phyloP scores from a whole-genome alignment of 2,888 invertebrate species.

The Caenorhabditis zanzibari region DNA sequence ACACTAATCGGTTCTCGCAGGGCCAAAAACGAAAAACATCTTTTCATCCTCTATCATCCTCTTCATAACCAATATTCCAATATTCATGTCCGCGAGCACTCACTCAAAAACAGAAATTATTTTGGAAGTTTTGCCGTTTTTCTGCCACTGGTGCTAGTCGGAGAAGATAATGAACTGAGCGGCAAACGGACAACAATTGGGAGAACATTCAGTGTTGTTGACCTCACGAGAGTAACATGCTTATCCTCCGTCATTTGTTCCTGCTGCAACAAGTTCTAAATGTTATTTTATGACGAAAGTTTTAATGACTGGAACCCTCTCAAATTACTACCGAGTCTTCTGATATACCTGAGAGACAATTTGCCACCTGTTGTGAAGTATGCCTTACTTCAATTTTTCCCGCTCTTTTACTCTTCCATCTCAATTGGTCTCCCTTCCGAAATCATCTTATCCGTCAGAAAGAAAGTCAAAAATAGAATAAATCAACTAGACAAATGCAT shows the following conservation, averaged over 20 bases:
- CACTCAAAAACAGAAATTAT: constrained; percentile 52
- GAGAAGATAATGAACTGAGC: constrained; percentile 41
- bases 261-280: constrained; percentile 18
- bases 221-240: constrained; percentile 42
- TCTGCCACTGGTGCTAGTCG: neutral
- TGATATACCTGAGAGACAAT: constrained; percentile 47
- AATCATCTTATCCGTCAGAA: constrained; percentile 27
- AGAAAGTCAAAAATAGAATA: constrained; percentile 43
- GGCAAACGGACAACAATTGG: constrained; percentile 22
- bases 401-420: constrained; percentile 14
- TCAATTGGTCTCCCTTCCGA: constrained; percentile 12
- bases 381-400: constrained; percentile 17
- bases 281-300: constrained; percentile 30
- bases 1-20: constrained; percentile 55
- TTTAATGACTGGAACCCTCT: constrained; percentile 40
- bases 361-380: constrained; percentile 57
- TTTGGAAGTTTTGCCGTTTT: constrained; percentile 24
- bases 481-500: constrained; percentile 49
- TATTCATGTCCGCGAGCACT: constrained; percentile 4
- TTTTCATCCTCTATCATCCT: constrained; percentile 32
- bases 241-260: constrained; percentile 29
- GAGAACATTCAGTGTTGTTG: constrained; percentile 23
- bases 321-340: constrained; percentile 14
- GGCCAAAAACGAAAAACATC: constrained; percentile 14
- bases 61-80: constrained; percentile 6